Conservation (phyloP, 2,888 invertebrate species). For the Erebia epiphron region DNA sequence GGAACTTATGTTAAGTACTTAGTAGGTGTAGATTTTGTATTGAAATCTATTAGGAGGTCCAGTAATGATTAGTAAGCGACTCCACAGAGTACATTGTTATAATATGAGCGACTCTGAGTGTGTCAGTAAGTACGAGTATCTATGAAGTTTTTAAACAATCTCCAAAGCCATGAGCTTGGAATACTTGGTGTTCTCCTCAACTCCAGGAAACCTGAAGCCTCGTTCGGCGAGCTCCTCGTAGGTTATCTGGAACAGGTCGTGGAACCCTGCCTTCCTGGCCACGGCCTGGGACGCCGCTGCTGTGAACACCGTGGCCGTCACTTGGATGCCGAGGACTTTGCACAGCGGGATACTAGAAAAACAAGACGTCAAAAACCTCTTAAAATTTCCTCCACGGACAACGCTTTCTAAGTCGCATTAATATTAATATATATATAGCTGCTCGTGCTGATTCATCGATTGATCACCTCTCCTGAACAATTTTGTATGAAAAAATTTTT, state of each 20-base stretch:
- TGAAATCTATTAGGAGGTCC: too few relatives aligned
- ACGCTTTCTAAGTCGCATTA: too few relatives aligned
- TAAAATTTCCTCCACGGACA: not conserved
- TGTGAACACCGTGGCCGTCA: slow-evolving; percentile 80
- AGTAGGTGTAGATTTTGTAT: too few relatives aligned
- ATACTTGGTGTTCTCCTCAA: slow-evolving; percentile 66
- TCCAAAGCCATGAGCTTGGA: slow-evolving; percentile 73
- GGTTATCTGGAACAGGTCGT: slow-evolving; percentile 63
- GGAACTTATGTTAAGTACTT: too few relatives aligned
- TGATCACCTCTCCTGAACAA: too few relatives aligned
- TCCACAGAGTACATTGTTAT: too few relatives aligned
- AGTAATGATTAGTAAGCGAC: too few relatives aligned
- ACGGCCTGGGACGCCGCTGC: slow-evolving; percentile 77
- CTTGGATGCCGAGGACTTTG: slow-evolving; percentile 71
- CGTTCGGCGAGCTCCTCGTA: slow-evolving; percentile 72
- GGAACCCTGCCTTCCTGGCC: slow-evolving; percentile 77
- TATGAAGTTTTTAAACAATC: slow-evolving; percentile 48
- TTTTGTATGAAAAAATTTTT: too few relatives aligned
- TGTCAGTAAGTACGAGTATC: not conserved
- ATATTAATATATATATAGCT: too few relatives aligned
- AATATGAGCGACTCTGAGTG: too few relatives aligned
- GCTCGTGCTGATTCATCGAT: too few relatives aligned
- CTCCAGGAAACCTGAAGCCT: slow-evolving; percentile 68
- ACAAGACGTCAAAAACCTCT: not conserved
- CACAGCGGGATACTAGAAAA: slow-evolving; percentile 74